Conservation (phyloP, 2,113 vertebrate species). For the Cephalopterus ornatus region DNA sequence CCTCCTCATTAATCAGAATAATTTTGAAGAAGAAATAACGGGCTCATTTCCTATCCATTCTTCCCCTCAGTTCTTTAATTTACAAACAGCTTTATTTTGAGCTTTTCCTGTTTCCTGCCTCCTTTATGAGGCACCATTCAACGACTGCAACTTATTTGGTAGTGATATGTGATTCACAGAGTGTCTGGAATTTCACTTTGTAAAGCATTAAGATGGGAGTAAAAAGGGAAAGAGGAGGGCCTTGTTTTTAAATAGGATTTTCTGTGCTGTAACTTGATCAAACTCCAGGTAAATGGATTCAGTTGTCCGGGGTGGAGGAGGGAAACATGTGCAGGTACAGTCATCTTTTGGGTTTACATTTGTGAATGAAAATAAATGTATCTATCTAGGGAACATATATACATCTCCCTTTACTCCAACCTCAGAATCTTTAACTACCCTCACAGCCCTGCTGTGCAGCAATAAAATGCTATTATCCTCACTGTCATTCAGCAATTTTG, state of each 20-base stretch:
- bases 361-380: background rate
- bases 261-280: background rate
- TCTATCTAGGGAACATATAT: background rate
- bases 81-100: conserved; percentile 53
- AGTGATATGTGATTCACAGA: conserved; percentile 51
- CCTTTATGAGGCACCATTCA: conserved; percentile 52
- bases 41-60: conserved; percentile 56
- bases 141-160: conserved; percentile 48
- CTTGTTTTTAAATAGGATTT: background rate
- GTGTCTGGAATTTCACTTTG: conserved; percentile 19
- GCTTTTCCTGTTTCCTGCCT: conserved; percentile 65
- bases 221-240: background rate
- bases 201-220: background rate
- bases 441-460: background rate
- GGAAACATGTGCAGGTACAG: background rate
- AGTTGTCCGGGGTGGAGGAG: background rate
- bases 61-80: conserved; percentile 50
- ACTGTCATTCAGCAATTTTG: background rate
- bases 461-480: background rate
- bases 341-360: background rate
- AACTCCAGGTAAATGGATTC: background rate
- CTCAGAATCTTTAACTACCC: background rate
- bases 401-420: background rate
- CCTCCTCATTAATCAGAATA: conserved; percentile 51
- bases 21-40: conserved; percentile 50